Evolutionary conservation across 2,797 vertebrate species (phyloP), one percentile per base, ranked within the genome.

Genomic region (Megalops cyprinoides): DNA sequence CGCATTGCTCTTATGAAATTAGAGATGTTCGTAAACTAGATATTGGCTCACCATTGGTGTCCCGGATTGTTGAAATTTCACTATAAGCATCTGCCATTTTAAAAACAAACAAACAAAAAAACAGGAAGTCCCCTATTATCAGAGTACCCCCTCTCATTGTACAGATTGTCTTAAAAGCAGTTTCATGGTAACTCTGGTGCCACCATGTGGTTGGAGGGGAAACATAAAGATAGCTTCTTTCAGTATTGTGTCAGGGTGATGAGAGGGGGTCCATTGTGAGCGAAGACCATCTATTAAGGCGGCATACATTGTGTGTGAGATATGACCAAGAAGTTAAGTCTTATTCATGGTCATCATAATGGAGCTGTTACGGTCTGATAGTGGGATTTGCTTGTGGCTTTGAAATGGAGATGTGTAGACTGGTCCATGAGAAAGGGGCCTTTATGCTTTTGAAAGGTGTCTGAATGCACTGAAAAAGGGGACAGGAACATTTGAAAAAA

Each of bases 321-420:
- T 69, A 42, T 71, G 67, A 42, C 67, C 20, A 39, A 37, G 67
- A 71, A 42, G 37, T 71, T 71, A 42, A 44, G 67, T 71, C 67
- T 71, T 44, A 71, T 71, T 71, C 67, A 71, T 44, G 39, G n/a
- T 31, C 42, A 71, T 71, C 67, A 71, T 39, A 71, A 71, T 71
- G 67, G 67, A 71, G 67, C 18, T 44, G 67, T 44, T 71, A 71
- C 37, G 71, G 39, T 71, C 67, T 44, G 67, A 42, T 20, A 71
- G 67, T 23, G 20, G 67, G 39, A 71, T 71, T 8, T 71, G 37
- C 39, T 39, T 44, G 39, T 71, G 67, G 67, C 67, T 71, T 71
- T 71, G 67, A 71, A 71, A 71, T 71, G 67, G 37, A 71, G 67
- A 71, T 71, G 10, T 31, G 37, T 20, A 9, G 67, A 71, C 18